These are phyloP conservation scores for Takifugu ocellatus DNA, from an alignment of 2,797 vertebrate species.

Conservation along the genomic window DNA sequence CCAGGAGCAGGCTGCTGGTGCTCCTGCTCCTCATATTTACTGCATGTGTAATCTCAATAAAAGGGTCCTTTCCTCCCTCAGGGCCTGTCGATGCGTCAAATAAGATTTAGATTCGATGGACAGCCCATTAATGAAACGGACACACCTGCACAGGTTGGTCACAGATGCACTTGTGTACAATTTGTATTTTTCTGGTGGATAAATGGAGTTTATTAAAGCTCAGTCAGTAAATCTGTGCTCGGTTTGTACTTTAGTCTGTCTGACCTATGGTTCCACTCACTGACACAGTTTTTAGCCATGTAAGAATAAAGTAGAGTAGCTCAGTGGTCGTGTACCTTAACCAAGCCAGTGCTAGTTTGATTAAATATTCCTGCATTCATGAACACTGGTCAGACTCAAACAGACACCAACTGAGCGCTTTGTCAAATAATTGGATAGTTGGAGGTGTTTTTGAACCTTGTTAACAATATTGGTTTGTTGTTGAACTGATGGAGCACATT, in stretches of 20 bases:
- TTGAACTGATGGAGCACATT: too few species aligned
- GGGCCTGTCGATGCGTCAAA: conserved; percentile 90
- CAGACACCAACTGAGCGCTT: too few species aligned
- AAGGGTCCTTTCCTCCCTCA: conserved; percentile 38
- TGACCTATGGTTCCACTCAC: background rate
- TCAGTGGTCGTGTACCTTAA: too few species aligned
- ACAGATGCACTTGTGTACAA: background rate
- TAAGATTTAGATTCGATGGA: conserved; percentile 91
- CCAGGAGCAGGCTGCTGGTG: too few species aligned
- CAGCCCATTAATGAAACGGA: conserved; percentile 89
- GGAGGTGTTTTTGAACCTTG: too few species aligned
- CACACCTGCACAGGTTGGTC: conserved; percentile 89
- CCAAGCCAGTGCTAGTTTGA: too few species aligned
- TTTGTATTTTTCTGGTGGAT: background rate
- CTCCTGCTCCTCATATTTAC: too few species aligned
- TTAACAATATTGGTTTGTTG: too few species aligned
- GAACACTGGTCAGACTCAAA: too few species aligned
- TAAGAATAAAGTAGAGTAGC: too few species aligned
- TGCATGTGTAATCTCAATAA: background rate
- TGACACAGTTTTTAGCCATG: too few species aligned
- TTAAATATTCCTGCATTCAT: background rate
- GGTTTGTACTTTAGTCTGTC: background rate
- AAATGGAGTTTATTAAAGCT: background rate
- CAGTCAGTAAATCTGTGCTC: background rate
- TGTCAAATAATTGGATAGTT: too few species aligned